These are phyloP conservation scores for Sebastes trivittatus DNA, from an alignment of 2,797 vertebrate species.

Conservation along the genomic window DNA sequence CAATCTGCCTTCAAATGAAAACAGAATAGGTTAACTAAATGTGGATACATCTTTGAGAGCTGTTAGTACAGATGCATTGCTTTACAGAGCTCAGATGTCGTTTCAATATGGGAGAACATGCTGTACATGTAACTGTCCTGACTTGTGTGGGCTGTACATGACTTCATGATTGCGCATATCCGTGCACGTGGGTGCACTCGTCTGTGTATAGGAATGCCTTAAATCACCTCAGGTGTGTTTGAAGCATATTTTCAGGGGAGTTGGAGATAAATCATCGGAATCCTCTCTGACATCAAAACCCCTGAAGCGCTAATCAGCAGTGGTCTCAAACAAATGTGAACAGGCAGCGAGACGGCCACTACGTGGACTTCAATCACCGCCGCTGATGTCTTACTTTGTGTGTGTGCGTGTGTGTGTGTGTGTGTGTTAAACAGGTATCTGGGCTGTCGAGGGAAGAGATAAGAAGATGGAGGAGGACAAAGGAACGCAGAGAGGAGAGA, in stretches of 20 bases:
- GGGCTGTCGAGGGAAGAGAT: constrained; percentile 19
- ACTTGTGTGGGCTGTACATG: constrained; percentile 13
- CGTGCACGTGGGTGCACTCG: constrained; percentile 20
- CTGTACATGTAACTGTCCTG: constrained; percentile 12
- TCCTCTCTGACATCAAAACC: constrained; percentile 57
- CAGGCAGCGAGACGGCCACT: constrained; percentile 47
- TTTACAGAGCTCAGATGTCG: background rate
- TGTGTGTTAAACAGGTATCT: constrained; percentile 44
- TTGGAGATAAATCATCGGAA: constrained; percentile 60
- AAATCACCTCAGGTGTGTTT: constrained; percentile 56
- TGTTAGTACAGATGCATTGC: background rate
- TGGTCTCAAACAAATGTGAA: constrained; percentile 50
- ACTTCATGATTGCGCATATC: background rate
- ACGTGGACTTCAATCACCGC: constrained; percentile 54
- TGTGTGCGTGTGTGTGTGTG: constrained; percentile 7
- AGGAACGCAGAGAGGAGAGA: background rate
- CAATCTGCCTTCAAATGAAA: background rate
- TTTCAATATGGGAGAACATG: background rate
- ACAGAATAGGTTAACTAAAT: background rate
- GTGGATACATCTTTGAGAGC: background rate
- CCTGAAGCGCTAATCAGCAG: constrained; percentile 56
- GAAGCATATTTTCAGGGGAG: constrained; percentile 55
- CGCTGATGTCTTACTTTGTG: constrained; percentile 38
- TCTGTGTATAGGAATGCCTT: constrained; percentile 39
- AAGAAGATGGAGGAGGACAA: constrained; percentile 16